Base-by-base conservation (phyloP, 2,888 invertebrate species). In the Acrobasis consociella region DNA sequence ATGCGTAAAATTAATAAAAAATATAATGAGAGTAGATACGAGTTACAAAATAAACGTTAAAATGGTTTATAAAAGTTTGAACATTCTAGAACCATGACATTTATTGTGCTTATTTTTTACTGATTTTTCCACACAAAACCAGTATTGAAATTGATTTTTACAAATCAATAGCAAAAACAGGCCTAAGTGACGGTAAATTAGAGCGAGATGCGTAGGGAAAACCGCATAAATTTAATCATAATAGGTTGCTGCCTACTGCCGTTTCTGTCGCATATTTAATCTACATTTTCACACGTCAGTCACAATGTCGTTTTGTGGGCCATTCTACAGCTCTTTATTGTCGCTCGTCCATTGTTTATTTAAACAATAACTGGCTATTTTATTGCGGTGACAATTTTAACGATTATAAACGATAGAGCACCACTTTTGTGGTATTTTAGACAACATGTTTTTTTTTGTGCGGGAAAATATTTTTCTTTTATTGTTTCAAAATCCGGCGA, bases 331-430 rank as follows among this genome's bases (percentile, higher is more conserved):
- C 79, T 78, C 77, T 86, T 89, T 87, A 89, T 85, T 83, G 83
- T 85, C 83, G 67, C 72, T 78, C 67, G 68, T 51, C 86, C 81
- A 89, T 91, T 91, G 91, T 91, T 89, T 91, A 89, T 91, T 85
- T 77, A 83, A 89, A 91, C 91, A 91, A 91, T 91, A 89, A 86
- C 85, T 73, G 72, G 79, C 78, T 81, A 84, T 83, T 89, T 89
- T 88, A 88, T 81, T 81, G 76, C 79, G 78, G 67, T 70, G 87
- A 87, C 87, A 77, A 80, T 79, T 86, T 89, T 89, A 84, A 89
- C 81, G 86, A 82, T 86, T 83, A 89, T 84, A 79, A 83, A 90
- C 84, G 85, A 84, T 75, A 69, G 69, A 69, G 74, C 73, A 74
- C 49, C 55, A 49, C 53, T 60, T 60, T 31, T 55, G 62, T 49